Evolutionary conservation across 2,888 invertebrate genomes (phyloP), one percentile per base, ranked within the genome.

Genomic region (Hydrotaea diabolus): DNA sequence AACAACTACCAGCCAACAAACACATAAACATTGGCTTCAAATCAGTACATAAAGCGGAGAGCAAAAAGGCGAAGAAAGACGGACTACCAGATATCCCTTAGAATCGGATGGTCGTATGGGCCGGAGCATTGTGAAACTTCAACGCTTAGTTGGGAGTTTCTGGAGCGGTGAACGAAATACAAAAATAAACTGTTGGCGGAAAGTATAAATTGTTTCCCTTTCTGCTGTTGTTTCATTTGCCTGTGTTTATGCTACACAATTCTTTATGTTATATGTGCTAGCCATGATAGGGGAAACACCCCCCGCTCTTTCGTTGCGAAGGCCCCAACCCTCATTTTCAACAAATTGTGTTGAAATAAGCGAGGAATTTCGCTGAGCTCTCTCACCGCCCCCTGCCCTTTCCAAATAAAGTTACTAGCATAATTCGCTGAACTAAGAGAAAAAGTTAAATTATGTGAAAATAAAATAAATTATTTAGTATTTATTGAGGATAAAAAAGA

Each of bases 1-100:
- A 62, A 62, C 57, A 21, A 21, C 57, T 72, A 72, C 64, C 76
- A 76, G 53, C 69, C n/a, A 26, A 55, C 36, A 76, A 64, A 64
- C 36, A 64, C 36, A 64, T 39, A 64, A 64, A 64, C 39, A 39
- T 64, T 64, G 36, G 9, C 39, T n/a, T n/a, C 17, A 64, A 64
- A 64, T 64, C 64, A 64, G 64, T 36, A 11, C 17, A 19, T 17
- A 17, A 36, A 17, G 17, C 17, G 39, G 53, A 53, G 53, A 53
- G 31, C 26, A 1, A 31, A 62, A 62, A 36, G 31, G 17, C n/a
- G n/a, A 62, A 62, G 31, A n/a, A 62, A 31, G 4, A 1, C n/a
- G n/a, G n/a, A n/a, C n/a, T n/a, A n/a, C n/a, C n/a, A n/a, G n/a
- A n/a, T n/a, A n/a, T n/a, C n/a, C n/a, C n/a, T n/a, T n/a, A n/a